Evolutionary conservation across 2,113 vertebrate genomes (phyloP).

Genomic region (Morone chrysops): DNA sequence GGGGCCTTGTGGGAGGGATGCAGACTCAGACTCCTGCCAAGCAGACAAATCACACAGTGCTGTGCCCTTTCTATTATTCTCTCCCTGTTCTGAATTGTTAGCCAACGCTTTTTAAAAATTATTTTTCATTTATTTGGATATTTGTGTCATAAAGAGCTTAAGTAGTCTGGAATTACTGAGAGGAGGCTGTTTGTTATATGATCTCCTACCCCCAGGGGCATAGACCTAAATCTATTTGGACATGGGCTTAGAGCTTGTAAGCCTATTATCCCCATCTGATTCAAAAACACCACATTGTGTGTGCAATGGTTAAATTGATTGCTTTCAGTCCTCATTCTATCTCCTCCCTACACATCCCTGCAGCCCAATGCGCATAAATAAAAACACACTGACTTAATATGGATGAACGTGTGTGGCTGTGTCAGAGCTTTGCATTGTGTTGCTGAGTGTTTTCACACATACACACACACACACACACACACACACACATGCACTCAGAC

Average conservation of each 20-base stretch:
- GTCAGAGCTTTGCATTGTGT: conserved; percentile 9
- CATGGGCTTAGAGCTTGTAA: conserved; percentile 79
- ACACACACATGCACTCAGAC: conserved; percentile 17
- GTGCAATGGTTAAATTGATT: conserved; percentile 64
- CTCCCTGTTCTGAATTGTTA: conserved; percentile 21
- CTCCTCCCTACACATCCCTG: not conserved
- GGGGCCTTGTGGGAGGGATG: not conserved
- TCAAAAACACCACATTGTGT: conserved; percentile 73
- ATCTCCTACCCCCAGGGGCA: conserved; percentile 70
- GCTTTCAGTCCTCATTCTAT: conserved; percentile 22
- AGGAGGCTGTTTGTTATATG: conserved; percentile 75
- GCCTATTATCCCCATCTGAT: conserved; percentile 83
- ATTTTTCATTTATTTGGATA: conserved; percentile 65
- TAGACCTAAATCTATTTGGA: conserved; percentile 82
- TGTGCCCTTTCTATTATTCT: conserved; percentile 22
- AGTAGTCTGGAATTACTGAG: conserved; percentile 69
- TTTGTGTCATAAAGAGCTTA: conserved; percentile 72
- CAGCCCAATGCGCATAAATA: not conserved
- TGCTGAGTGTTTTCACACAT: conserved; percentile 1
- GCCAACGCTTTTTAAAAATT: not conserved
- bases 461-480: conserved; percentile 1
- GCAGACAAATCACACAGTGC: conserved; percentile 34
- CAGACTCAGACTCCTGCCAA: conserved; percentile 37
- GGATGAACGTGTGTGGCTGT: conserved; percentile 14
- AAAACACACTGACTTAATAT: not conserved